Base-by-base conservation (phyloP, 2,888 invertebrate species). In the Meta bourneti region DNA sequence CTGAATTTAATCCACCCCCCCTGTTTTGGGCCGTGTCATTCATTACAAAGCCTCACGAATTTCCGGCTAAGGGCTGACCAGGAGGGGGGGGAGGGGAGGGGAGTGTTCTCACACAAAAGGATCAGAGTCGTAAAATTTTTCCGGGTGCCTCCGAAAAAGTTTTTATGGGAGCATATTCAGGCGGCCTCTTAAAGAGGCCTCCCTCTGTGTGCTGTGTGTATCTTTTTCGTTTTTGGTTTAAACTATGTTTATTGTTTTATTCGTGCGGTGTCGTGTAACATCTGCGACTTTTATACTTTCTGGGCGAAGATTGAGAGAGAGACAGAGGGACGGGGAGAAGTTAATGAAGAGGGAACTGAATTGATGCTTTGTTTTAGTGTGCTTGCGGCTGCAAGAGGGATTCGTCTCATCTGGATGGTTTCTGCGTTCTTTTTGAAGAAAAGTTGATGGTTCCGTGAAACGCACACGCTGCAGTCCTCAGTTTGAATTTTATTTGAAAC, bases 151-250 rank as follows among this genome's bases (percentile, higher is more conserved):
- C 34, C 70, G n/a, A 70, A 80, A 82, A 89, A 78, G 83, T 84
- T 89, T 89, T 89, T 89, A 89, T 89, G 89, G 72, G 82, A 54
- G 77, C 71, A 77, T 89, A 89, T 89, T 83, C 83, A 71, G 71
- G 61, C 81, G 72, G 52, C 61, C 48, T 80, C 71, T 83, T 83
- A 79, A 79, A 61, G 79, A 54, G 8, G 16, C 71, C 82, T 78
- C 19, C 61, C 20, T 78, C 20, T 19, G 77, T 51, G 19, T 54
- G 19, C 54, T 75, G 75, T 51, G 34, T 54, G 54, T 75, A n/a
- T 87, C n/a, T 77, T 83, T 52, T 78, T 89, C 75, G 69, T 78
- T 19, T 7, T 34, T 51, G 77, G 71, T 71, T 69, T 61, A 71
- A 78, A 61, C 83, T 69, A 54, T 84, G 83, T 84, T 89, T 89